Base-by-base conservation (phyloP, 1,140 invertebrate species). In the Ceratina japonica region DNA sequence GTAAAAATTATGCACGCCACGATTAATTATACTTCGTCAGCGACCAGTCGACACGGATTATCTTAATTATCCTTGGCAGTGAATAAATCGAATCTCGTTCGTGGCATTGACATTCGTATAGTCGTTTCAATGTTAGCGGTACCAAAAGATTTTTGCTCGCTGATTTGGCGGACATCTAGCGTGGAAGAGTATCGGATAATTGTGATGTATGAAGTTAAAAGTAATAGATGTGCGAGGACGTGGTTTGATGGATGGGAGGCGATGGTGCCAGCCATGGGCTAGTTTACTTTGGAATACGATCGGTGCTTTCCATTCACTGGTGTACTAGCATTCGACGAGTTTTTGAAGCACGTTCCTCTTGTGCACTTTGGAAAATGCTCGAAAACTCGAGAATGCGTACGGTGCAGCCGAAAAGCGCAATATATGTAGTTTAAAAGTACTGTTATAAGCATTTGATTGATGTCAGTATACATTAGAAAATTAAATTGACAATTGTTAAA, bases 151-250 rank as follows among this genome's bases (percentile, higher is more conserved):
- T 74, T 82, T 54, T 66, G 54, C 37, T 27, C 20, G 76, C 49
- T 75, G 84, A 86, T 82, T 76, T 62, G 37, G 37, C 62, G 44
- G 51, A 66, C 31, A 85, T 75, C 61, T 75, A 44, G 72, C 51
- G 54, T 31, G 44, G 56, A 72, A 51, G 75, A 24, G 80, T 31
- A 58, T 4, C 49, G 56, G 71, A 64, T 83, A 86, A 85, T 86
- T 83, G 85, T 86, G 80, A 83, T 83, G 76, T 86, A 85, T 83
- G 81, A 86, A 83, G 83, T 86, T 85, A 83, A 81, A 80, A 76
- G 81, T 81, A 37, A 37, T 37, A 85, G 83, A 83, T 80, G 76
- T 72, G 77, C 72, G 73, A 76, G 71, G 84, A 85, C 85, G 77
- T 64, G 73, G 59, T 80, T 85, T 86, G 85, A 86, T 86, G 85